phyloP scores from a whole-genome alignment of 2,888 invertebrate genomes.

The Cerastis rubricosa region DNA sequence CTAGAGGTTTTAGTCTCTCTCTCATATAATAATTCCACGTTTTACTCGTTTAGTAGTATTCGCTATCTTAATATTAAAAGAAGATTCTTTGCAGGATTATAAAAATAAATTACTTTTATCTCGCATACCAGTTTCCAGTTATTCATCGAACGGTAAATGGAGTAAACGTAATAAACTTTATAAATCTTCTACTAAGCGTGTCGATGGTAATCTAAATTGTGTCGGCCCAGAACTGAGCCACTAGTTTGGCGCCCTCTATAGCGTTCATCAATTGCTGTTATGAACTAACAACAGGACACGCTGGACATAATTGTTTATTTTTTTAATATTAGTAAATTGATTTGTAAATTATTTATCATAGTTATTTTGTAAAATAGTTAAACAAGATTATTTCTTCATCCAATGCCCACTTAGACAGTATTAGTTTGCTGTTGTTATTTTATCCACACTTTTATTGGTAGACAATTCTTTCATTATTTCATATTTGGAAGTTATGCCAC shows the following conservation, averaged over 20 bases:
- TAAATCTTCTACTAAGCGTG: too few relatives aligned
- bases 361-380: not conserved
- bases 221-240: too few relatives aligned
- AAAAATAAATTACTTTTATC: conserved; percentile 48
- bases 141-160: conserved; percentile 39
- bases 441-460: not conserved
- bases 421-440: not conserved
- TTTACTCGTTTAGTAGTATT: conserved; percentile 30
- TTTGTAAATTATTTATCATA: too few relatives aligned
- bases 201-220: too few relatives aligned
- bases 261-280: too few relatives aligned
- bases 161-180: conserved; percentile 21
- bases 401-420: not conserved
- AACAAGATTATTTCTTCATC: not conserved
- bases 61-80: conserved; percentile 40
- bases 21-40: conserved; percentile 43
- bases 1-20: conserved; percentile 28
- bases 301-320: too few relatives aligned
- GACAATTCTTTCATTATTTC: not conserved
- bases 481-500: not conserved
- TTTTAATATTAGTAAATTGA: too few relatives aligned
- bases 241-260: too few relatives aligned
- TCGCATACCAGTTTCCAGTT: conserved; percentile 42
- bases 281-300: too few relatives aligned
- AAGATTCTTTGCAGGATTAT: conserved; percentile 31